These are phyloP conservation scores for Lucifuga dentata DNA, from an alignment of 2,113 vertebrate genomes.

Conservation along the genomic window DNA sequence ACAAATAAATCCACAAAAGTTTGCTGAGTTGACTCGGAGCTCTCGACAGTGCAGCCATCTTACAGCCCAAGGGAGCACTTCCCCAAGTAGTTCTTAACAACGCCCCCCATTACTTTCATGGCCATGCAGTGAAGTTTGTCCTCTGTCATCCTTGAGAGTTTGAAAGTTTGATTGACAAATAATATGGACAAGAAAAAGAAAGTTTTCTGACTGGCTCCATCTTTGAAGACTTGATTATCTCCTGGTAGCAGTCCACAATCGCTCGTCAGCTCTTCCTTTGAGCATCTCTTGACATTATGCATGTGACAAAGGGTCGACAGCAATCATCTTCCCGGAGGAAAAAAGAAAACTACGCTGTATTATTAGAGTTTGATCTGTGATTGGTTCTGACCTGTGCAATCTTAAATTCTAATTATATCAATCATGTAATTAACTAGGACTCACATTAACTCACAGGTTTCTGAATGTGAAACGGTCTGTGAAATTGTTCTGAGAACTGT, in stretches of 20 bases:
- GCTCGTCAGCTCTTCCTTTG: not conserved
- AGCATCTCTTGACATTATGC: not conserved
- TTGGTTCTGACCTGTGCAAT: not conserved
- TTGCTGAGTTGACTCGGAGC: no score
- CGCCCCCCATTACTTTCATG: not conserved
- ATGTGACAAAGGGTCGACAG: not conserved
- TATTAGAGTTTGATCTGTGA: no score
- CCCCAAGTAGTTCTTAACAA: conserved; percentile 9
- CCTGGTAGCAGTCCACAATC: conserved; percentile 13
- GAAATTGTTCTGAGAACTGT: no score
- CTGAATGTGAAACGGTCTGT: no score
- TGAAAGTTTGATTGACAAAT: conserved; percentile 7
- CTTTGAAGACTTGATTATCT: not conserved
- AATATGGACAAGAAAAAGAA: conserved; percentile 22
- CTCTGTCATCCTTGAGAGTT: not conserved
- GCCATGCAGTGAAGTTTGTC: not conserved
- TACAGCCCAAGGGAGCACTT: no score
- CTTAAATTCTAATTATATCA: not conserved
- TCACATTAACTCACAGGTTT: no score
- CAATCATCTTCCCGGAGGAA: not conserved
- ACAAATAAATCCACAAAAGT: no score
- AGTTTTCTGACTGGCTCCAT: conserved; percentile 20
- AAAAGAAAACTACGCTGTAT: not conserved
- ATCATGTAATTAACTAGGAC: no score
- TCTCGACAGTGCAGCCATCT: no score